Percentiles rank a stretch among this genome's conserved stretches.
Evolutionary conservation across 2,113 vertebrate genomes (phyloP).

Genomic region (Anolis sagrei): DNA sequence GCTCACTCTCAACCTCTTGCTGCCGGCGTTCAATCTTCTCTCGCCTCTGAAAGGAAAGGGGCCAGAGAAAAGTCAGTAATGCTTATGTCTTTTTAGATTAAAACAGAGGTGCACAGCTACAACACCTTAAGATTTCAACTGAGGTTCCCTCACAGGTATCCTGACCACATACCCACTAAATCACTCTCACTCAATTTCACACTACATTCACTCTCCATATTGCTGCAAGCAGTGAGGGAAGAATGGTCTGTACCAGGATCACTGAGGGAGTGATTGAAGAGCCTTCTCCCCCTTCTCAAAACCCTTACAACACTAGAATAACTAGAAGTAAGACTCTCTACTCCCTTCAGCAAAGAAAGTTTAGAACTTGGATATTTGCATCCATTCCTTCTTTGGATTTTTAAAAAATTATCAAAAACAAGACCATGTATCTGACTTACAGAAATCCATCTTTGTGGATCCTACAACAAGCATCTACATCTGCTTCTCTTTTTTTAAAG

Average conservation of each 20-base stretch:
- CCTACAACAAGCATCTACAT: too few relatives aligned
- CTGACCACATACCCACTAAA: neutral
- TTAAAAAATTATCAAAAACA: neutral
- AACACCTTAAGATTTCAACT: neutral
- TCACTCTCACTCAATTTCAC: neutral
- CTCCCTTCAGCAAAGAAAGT: neutral
- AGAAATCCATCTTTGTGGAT: neutral
- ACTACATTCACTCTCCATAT: too few relatives aligned
- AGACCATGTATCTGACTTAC: neutral
- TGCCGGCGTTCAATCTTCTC: conserved; percentile 93
- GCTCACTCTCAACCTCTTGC: conserved; percentile 87
- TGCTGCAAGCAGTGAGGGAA: neutral
- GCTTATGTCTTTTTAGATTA: neutral
- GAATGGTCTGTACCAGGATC: neutral
- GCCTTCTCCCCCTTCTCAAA: neutral
- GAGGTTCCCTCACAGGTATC: too few relatives aligned
- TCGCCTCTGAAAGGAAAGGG: conserved; percentile 79
- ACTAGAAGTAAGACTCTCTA: neutral
- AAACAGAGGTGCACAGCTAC: neutral
- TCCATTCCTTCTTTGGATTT: too few relatives aligned
- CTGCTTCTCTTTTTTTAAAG: too few relatives aligned
- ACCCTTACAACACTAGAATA: neutral
- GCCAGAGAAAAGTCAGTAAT: neutral
- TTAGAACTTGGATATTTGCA: too few relatives aligned
- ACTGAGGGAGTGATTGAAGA: neutral